Evolutionary conservation across 2,797 vertebrate species (phyloP), one percentile per base, ranked within the genome.

Genomic region (Danio jaintianensis): DNA sequence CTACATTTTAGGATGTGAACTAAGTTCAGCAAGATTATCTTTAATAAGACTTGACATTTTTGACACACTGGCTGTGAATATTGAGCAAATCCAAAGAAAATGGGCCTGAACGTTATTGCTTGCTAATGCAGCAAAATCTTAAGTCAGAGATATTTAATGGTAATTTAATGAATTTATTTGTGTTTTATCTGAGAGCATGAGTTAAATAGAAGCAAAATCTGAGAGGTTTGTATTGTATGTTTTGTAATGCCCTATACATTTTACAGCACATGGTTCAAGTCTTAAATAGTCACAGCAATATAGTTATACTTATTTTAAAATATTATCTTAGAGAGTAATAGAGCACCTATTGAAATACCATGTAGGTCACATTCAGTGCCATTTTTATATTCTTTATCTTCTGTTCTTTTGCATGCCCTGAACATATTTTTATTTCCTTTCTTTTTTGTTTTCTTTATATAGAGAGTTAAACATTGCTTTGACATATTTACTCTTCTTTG

Each of bases 351-450:
- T 84, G 74, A 82, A 91, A 93, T 93, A 93, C 92, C 92, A 92
- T 93, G 90, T 88, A 92, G 88, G 89, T 91, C 91, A 89, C 92
- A 90, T 93, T 87, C 70, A 78, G 85, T 88, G 89, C 89, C 87
- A 89, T 89, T 45, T 68, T 82, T 87, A 89, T 87, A 79, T 91
- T 87, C 90, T 92, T 94, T 92, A 91, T 88, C 84, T 88, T 87
- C 89, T 88, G 88, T 88, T 56, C 61, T 85, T 90, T 91, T 90
- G 92, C 92, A 92, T 93, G 93, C 85, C 64, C 80, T 84, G 59
- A 78, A 50, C 59, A 78, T 67, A 71, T 55, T 74, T 88, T 91
- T 88, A 80, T 80, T 87, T 85, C 1, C 1, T 29, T 29, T 29
- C 29, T 29, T 29, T 29, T 29, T n/a, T n/a, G n/a, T n/a, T 88